Evolutionary conservation across 2,888 invertebrate genomes (phyloP).

Genomic region (Meteorus colon): DNA sequence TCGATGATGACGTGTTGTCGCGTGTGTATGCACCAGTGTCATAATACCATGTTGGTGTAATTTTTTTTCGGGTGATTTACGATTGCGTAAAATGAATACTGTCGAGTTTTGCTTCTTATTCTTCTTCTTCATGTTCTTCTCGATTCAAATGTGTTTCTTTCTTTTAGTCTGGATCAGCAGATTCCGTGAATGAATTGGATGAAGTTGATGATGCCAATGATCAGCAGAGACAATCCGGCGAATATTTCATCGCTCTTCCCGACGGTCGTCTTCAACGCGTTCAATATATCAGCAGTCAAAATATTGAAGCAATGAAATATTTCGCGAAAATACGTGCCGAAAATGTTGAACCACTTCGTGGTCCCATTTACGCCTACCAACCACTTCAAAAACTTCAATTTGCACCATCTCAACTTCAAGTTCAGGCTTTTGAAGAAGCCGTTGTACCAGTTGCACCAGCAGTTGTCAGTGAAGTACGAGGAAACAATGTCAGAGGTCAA

Average conservation of each 20-base stretch:
- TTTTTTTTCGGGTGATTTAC: not conserved
- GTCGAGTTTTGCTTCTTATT: not conserved
- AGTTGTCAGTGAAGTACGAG: conserved; percentile 36
- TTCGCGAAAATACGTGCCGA: conserved; percentile 79
- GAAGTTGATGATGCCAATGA: conserved; percentile 65
- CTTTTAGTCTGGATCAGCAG: conserved; percentile 59
- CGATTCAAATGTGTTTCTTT: not conserved
- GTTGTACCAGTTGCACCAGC: conserved; percentile 50
- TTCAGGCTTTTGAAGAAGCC: conserved; percentile 46
- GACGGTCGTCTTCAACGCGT: conserved; percentile 79
- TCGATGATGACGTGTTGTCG: conserved; percentile 61
- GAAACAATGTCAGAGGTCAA: conserved; percentile 11
- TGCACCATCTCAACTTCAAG: conserved; percentile 56
- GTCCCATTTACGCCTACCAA: conserved; percentile 77
- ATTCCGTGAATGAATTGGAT: conserved; percentile 67
- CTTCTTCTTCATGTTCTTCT: conserved; percentile 4
- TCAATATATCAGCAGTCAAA: conserved; percentile 76
- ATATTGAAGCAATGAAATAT: conserved; percentile 78
- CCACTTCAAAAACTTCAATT: conserved; percentile 68
- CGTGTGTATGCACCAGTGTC: conserved; percentile 7
- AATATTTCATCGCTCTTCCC: conserved; percentile 80
- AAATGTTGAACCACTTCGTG: conserved; percentile 78
- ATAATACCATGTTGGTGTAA: not conserved
- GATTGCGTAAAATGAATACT: not conserved
- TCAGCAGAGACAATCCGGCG: conserved; percentile 72